Conservation (phyloP, 2,113 vertebrate species). For the Amblyopsis rosae region DNA sequence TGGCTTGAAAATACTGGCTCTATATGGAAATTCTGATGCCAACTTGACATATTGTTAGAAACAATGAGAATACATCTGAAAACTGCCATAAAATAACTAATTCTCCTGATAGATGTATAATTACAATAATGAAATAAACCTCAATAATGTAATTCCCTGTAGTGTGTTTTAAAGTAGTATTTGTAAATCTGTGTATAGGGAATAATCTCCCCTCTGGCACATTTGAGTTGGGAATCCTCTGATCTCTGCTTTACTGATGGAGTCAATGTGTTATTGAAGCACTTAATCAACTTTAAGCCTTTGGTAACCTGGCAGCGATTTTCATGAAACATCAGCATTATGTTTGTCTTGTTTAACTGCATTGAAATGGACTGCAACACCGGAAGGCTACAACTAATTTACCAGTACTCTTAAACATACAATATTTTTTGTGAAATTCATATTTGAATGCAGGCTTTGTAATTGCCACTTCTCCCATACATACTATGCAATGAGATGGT, state of each 20-base stretch:
- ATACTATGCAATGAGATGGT: not conserved
- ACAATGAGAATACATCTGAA: not conserved
- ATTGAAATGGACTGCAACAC: too few species aligned
- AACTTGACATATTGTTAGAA: not conserved
- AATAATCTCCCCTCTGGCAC: slow-evolving; percentile 1
- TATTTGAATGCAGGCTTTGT: too few species aligned
- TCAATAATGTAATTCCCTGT: not conserved
- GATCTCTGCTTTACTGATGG: slow-evolving; percentile 18
- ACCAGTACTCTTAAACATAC: too few species aligned
- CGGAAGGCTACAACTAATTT: too few species aligned
- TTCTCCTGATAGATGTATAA: not conserved
- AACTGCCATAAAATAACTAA: not conserved
- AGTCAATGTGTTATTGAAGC: slow-evolving; percentile 1
- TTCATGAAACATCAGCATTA: too few species aligned
- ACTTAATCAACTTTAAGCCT: not conserved
- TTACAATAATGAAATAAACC: slow-evolving; percentile 1
- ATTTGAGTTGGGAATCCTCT: not conserved
- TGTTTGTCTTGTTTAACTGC: too few species aligned
- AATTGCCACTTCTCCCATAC: too few species aligned
- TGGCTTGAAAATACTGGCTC: too few species aligned
- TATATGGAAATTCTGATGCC: not conserved
- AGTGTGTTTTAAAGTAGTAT: slow-evolving; percentile 1
- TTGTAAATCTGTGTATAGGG: slow-evolving; percentile 15
- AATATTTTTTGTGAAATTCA: too few species aligned
- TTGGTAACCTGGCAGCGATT: too few species aligned